Base-by-base conservation (phyloP, 1,140 invertebrate genomes). In the Zaprionus tsacasi region DNA sequence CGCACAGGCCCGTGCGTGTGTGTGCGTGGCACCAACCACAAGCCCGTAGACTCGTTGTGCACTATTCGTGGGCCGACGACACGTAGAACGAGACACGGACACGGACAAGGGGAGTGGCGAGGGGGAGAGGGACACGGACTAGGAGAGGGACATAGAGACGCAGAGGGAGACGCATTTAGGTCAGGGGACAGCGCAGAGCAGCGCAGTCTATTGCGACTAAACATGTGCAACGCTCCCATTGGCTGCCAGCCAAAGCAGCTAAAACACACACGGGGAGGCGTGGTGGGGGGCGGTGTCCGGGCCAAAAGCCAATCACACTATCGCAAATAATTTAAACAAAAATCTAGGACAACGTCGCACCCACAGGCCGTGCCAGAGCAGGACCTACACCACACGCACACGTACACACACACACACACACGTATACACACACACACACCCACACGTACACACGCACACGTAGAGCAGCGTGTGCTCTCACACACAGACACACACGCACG, bases 271-370 rank as follows among this genome's bases (percentile, higher is more conserved):
- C 70, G 52, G 58, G 40, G 50, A 52, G 35, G 45, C 13, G 63
- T n/a, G 40, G 35, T 11, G 35, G 61, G 40, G 58, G 55, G 57
- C 21, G 61, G 40, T 43, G 71, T 59, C 72, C 40, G 59, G 73
- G 57, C 73, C 78, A 85, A 82, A 92, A 91, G 91, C 91, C 91
- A 92, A 92, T 92, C 91, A 92, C 87, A 92, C 91, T 92, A 92
- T 92, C 91, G 91, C 91, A 92, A 91, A 92, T 82, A 86, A 88
- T 92, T 92, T 87, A 92, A 92, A 92, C 91, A 92, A 92, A 92
- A 92, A 92, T 92, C 87, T 91, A 91, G 87, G 91, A 85, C 83
- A 87, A 67, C 67, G 58, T 35, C 73, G 36, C 36, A 70, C 74
- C 60, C 71, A 58, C 65, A 69, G 59, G 68, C 74, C 68, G 63